A percentile compares a stretch with the other conserved stretches of the same genome.
Evolutionary conservation across 2,797 vertebrate species (phyloP).

Genomic region (Erpetoichthys calabaricus): DNA sequence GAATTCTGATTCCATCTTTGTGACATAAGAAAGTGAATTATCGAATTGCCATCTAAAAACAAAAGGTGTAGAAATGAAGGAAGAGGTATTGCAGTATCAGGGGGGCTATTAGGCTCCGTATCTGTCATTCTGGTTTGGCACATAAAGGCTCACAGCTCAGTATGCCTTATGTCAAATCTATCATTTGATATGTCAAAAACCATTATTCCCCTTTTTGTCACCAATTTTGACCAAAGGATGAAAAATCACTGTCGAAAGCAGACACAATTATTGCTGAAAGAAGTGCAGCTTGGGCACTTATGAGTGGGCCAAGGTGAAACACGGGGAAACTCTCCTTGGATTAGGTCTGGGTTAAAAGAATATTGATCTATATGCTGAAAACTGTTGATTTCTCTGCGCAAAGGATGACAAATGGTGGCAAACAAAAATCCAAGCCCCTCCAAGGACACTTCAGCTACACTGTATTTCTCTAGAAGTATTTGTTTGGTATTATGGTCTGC

Average conservation of each 20-base stretch:
- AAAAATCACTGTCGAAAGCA: constrained; percentile 75
- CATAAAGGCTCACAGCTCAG: constrained; percentile 56
- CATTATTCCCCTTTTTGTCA: constrained; percentile 84
- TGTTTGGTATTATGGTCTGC: constrained; percentile 44
- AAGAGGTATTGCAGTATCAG: constrained; percentile 47
- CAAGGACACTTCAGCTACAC: constrained; percentile 62
- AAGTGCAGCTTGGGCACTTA: constrained; percentile 40
- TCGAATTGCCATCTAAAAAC: no score
- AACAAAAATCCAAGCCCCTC: constrained; percentile 80
- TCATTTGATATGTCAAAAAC: constrained; percentile 75
- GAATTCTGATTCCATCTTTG: no score
- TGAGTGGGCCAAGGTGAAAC: constrained; percentile 71
- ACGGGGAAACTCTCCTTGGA: constrained; percentile 72
- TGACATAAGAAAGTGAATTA: no score
- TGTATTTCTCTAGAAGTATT: constrained; percentile 38
- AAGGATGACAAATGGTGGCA: constrained; percentile 90
- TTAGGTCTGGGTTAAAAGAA: constrained; percentile 92
- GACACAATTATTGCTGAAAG: constrained; percentile 65
- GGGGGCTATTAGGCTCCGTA: constrained; percentile 69
- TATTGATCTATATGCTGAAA: constrained; percentile 96
- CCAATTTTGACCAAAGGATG: constrained; percentile 75
- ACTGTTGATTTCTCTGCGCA: constrained; percentile 94
- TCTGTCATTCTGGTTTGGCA: constrained; percentile 66
- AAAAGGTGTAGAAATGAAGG: no score
- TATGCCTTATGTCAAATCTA: constrained; percentile 73